Base-by-base conservation (phyloP, 1,140 invertebrate genomes). In the Pseudomyrmex flavicornis region DNA sequence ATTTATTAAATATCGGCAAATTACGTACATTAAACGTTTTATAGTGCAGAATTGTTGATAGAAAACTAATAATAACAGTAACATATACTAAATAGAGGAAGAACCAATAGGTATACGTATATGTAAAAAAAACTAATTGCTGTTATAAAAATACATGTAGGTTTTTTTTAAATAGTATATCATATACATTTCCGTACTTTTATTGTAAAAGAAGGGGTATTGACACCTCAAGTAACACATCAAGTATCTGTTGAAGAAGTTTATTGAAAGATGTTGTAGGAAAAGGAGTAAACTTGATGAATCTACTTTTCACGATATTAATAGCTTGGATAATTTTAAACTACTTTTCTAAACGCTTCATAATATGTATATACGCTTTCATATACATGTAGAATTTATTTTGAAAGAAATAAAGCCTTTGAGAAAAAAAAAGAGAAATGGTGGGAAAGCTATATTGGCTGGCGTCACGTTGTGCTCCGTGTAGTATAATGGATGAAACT, bases 301-400 rank as follows among this genome's bases (percentile, higher is more conserved):
- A 69, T 59, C 65, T 80, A 61, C 52, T 80, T 70, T 59, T 69
- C 54, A 15, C 12, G 63, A 68, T 79, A 79, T 79, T 79, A 72
- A 80, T 80, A 80, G 66, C 72, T 59, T 59, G 50, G 76, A 72
- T 80, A 80, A 80, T 80, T 80, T 80, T 80, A 80, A 52, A 59
- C 7, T 1, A 54, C 76, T 59, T 72, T 61, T 80, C 70, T 80
- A 54, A 70, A 56, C 54, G 66, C 66, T 70, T 72, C 54, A 61
- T 59, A 48, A 79, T 58, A 54, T 80, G 65, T 80, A 54, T 70
- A 72, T 69, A 77, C 17, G 44, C 66, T 72, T 80, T 80, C 76
- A 70, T 44, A 70, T 72, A 54, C 76, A 70, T 35, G 54, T 59
- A 66, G 46, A 59, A 72, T 70, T 35, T 35, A 70, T 80, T 72